phyloP scores from a whole-genome alignment of 2,888 invertebrate genomes.

The Phortica magna region DNA sequence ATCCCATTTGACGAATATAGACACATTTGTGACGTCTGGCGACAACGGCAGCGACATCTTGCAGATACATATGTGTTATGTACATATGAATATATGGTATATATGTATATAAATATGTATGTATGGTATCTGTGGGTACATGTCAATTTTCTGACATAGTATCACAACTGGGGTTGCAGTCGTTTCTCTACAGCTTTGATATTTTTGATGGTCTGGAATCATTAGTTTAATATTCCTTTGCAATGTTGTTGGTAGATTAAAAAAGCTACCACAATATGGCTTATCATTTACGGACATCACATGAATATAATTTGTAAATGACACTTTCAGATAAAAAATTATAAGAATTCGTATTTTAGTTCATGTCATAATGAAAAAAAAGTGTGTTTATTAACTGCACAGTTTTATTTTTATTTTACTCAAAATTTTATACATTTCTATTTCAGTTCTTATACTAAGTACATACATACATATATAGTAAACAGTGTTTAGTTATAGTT shows the following conservation, averaged over 20 bases:
- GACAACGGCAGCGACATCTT: slow-evolving; percentile 14
- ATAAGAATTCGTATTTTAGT: too few relatives aligned
- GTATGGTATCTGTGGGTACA: slow-evolving; percentile 52
- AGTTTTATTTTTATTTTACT: too few relatives aligned
- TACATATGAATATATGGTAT: slow-evolving; percentile 9
- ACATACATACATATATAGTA: too few relatives aligned
- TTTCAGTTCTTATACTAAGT: too few relatives aligned
- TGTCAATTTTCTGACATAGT: slow-evolving; percentile 63
- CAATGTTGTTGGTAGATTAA: slow-evolving; percentile 45
- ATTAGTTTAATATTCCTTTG: slow-evolving; percentile 69
- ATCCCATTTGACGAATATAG: slow-evolving; percentile 67
- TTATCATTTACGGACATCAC: background rate
- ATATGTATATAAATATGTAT: slow-evolving; percentile 28
- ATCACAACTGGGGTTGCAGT: slow-evolving; percentile 47
- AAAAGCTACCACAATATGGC: slow-evolving; percentile 34
- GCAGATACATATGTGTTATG: slow-evolving; percentile 11
- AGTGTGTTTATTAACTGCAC: too few relatives aligned
- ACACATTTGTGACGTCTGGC: slow-evolving; percentile 58
- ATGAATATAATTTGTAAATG: too few relatives aligned
- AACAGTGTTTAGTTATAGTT: too few relatives aligned
- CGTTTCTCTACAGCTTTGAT: slow-evolving; percentile 22
- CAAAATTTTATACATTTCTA: too few relatives aligned
- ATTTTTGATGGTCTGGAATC: slow-evolving; percentile 49
- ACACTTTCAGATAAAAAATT: too few relatives aligned
- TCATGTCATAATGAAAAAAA: too few relatives aligned